A percentile compares a stretch with the other conserved stretches of the same genome.
phyloP scores from a whole-genome alignment of 2,888 invertebrate species.

The Macropis europaea region DNA sequence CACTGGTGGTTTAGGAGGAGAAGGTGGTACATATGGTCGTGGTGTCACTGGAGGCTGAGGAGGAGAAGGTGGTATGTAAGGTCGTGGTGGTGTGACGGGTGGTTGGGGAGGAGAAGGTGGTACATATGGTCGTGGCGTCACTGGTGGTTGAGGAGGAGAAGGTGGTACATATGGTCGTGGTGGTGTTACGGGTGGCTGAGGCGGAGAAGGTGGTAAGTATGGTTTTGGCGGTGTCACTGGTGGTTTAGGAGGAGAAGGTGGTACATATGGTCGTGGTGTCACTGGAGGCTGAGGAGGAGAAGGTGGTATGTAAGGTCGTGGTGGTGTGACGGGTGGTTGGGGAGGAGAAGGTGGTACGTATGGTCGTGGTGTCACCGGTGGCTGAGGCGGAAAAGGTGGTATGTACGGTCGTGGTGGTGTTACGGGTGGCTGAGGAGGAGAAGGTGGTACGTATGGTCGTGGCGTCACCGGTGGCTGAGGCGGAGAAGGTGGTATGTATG shows the following conservation, averaged over 20 bases:
- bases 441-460: conserved; percentile 28
- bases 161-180: conserved; percentile 16
- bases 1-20: too few species aligned
- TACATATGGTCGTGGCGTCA: too few species aligned
- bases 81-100: background rate
- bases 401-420: conserved; percentile 14
- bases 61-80: too few species aligned
- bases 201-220: background rate
- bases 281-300: conserved; percentile 20
- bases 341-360: conserved; percentile 27
- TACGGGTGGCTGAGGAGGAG: too few species aligned
- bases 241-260: conserved; percentile 18
- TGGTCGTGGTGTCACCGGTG: conserved; percentile 22
- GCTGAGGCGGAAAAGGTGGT: conserved; percentile 32
- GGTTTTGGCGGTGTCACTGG: conserved; percentile 9
- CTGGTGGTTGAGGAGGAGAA: too few species aligned
- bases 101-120: background rate
- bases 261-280: conserved; percentile 12
- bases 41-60: too few species aligned
- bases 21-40: too few species aligned
- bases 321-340: conserved; percentile 1
- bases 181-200: background rate
- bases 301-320: conserved; percentile 18
- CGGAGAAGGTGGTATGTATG: conserved; percentile 20
- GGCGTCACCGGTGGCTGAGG: too few species aligned